A percentile compares a stretch with the other conserved stretches of the same genome.
Conservation (phyloP, 2,113 vertebrate genomes). For the Aegypius monachus region DNA sequence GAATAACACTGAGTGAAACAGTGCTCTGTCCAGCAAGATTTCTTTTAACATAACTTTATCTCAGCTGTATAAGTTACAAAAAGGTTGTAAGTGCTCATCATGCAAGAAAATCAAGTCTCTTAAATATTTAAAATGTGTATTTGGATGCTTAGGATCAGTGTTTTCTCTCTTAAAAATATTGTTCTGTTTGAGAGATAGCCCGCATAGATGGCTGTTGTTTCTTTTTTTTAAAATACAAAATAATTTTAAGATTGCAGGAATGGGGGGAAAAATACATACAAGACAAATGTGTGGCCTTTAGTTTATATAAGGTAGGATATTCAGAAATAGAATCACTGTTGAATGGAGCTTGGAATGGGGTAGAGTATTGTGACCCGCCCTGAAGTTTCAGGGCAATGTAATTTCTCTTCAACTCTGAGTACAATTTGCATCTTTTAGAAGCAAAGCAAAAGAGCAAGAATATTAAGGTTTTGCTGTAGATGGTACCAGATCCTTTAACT, state of each 20-base stretch:
- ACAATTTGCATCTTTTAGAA: neutral
- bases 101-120: neutral
- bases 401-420: neutral
- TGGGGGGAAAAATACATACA: rapidly evolving
- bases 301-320: neutral
- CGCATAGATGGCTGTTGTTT: neutral
- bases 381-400: neutral
- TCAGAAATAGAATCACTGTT: neutral
- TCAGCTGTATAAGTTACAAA: neutral
- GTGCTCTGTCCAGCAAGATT: neutral
- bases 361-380: neutral
- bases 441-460: neutral
- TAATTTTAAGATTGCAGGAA: neutral
- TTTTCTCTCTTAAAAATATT: neutral
- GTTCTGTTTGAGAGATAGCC: neutral
- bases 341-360: neutral
- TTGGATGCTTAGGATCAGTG: neutral
- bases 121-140: neutral
- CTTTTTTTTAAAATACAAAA: neutral
- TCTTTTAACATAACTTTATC: neutral
- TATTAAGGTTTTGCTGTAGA: neutral
- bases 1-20: neutral
- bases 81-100: neutral
- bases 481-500: neutral
- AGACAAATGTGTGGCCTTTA: neutral